Base-by-base conservation (phyloP, 2,888 invertebrate genomes). In the Pristionchus exspectatus region DNA sequence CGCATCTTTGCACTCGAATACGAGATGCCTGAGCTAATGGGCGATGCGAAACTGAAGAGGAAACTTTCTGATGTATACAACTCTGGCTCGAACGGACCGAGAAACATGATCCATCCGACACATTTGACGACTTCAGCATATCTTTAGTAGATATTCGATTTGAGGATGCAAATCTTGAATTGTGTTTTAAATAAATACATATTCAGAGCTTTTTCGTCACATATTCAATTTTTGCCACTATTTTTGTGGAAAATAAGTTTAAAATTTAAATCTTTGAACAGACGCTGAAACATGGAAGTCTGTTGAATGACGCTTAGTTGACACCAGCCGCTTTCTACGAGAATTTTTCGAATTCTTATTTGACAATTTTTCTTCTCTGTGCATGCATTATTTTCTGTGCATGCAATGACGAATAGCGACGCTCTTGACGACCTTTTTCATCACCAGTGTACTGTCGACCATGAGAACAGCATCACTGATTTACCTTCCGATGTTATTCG, bases 11-110 rank as follows among this genome's bases (percentile, higher is more conserved):
- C 50, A 27, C 33, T 81, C 1, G 81, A 81, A 10, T 44, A 50
- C 44, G 74, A 77, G 10, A 77, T 77, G 74, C 74, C 38, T 24
- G 74, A 77, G 44, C 38, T 24, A 44, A 2, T 30, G 24, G 44
- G n/a, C 12, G 54, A 81, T 16, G 18, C 9, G 7, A 44, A 54
- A n/a, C 18, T 54, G 50, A 81, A 54, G 18, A 81, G 81, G 24
- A 81, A 44, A 54, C 81, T 81, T 3, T 81, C 81, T n/a, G 54
- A 81, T 54, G 81, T 27, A 27, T 81, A 81, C 54, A 77, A 24
- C 30, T 12, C 66, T n/a, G 27, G 7, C 5, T 72, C 33, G 74
- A 21, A 21, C n/a, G 21, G 24, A 24, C 30, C 74, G 63, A 63
- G n/a, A 24, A 63, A 63, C 63, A 63, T 24, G 63, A 63, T 63